Percentiles rank a stretch among this genome's conserved stretches.
phyloP scores from a whole-genome alignment of 2,888 invertebrate genomes.

The Odontocerum albicorne region DNA sequence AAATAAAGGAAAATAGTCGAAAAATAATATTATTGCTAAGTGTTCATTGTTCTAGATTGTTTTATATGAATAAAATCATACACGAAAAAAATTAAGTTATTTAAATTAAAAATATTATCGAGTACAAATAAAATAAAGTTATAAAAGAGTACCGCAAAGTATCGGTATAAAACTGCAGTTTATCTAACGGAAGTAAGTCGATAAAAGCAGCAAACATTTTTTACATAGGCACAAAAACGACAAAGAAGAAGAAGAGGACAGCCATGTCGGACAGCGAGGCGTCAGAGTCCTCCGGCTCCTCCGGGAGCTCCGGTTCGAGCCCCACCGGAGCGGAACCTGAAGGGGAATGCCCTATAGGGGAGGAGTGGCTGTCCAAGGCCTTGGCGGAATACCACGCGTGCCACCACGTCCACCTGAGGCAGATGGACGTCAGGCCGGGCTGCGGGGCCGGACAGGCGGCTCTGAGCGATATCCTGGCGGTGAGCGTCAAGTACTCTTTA shows the following conservation, averaged over 20 bases:
- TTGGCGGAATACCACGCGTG: slow-evolving; percentile 50
- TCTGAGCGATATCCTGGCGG: slow-evolving; percentile 76
- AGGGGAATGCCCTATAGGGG: slow-evolving; percentile 39
- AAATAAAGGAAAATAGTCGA: no score
- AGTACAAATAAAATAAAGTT: no score
- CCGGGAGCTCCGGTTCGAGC: slow-evolving; percentile 10
- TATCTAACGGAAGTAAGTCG: no score
- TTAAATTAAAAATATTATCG: no score
- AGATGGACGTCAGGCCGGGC: slow-evolving; percentile 48
- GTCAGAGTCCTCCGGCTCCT: slow-evolving; percentile 22
- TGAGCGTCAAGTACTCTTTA: slow-evolving; percentile 59
- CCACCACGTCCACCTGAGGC: slow-evolving; percentile 37
- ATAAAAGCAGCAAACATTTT: no score
- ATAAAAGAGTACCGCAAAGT: no score
- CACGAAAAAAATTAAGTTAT: no score
- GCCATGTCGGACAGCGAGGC: slow-evolving; percentile 32
- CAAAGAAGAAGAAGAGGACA: background rate
- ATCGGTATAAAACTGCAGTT: no score
- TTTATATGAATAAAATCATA: no score
- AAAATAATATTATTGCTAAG: no score
- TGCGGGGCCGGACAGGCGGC: slow-evolving; percentile 71
- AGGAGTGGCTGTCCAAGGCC: slow-evolving; percentile 54
- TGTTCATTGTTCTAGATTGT: no score
- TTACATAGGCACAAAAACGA: slow-evolving; percentile 1
- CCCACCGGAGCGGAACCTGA: slow-evolving; percentile 17